Base-by-base conservation (phyloP, 2,797 vertebrate genomes). In the Paratrypauchen microcephalus region DNA sequence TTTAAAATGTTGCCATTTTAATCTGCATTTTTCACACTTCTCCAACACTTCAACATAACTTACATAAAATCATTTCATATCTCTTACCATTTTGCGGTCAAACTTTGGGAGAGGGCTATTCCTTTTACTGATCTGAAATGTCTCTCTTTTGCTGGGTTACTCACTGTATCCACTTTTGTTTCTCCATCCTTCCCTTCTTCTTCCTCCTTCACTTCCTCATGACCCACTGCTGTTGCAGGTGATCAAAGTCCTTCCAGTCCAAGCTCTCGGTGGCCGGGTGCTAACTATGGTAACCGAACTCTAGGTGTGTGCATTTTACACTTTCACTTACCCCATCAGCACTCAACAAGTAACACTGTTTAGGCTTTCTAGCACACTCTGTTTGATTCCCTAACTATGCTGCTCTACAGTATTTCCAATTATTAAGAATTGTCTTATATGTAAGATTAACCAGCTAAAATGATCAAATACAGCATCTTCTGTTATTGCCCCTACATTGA, bases 201-300 rank as follows among this genome's bases (percentile, higher is more conserved):
- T 58, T 74, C 16, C 36, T 79, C 68, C 48, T 5, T 60, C 72
- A 65, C 21, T 65, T 60, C 56, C 75, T 77, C 67, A 77, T 79
- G 64, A 75, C 85, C 85, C 83, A 71, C 88, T 80, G 72, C 86
- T 84, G 60, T 87, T 91, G n/a, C 92, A 94, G 93, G 92, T 92
- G 92, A 94, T 91, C 92, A 94, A 91, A 94, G 91, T 73, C 92
- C 92, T 69, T 91, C 92, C 89, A 93, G 93, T 91, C 91, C 94
- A 87, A 79, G 76, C 80, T 91, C 92, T 90, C 88, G 92, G 87
- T 94, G 92, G 93, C 91, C 93, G 26, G 91, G 89, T 92, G 92
- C 90, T 91, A 93, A 91, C 88, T 90, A 92, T 92, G 94, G 93
- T 93, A 94, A 92, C 88, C 82, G 86, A 91, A 92, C 88, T 13